These are phyloP conservation scores for Helicoverpa armigera DNA, from an alignment of 1,140 invertebrate genomes.

Conservation along the genomic window DNA sequence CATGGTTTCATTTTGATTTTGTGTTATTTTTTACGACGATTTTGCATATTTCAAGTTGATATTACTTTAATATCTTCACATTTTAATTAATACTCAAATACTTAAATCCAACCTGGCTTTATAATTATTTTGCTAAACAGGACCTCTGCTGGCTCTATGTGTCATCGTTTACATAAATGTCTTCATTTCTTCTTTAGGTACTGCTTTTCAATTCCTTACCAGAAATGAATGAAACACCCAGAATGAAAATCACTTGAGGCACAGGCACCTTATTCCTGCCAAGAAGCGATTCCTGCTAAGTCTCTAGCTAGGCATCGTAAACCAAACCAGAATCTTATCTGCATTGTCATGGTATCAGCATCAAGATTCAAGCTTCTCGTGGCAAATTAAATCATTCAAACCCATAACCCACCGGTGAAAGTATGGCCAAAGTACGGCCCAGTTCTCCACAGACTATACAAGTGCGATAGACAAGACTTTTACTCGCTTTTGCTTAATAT, in stretches of 20 bases:
- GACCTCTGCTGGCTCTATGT: no score
- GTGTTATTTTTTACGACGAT: neutral
- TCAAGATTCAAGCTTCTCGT: neutral
- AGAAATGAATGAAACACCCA: no score
- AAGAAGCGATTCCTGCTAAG: no score
- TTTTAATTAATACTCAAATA: neutral
- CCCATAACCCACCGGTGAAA: constrained; percentile 26
- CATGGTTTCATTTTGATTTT: neutral
- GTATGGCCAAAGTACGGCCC: constrained; percentile 2
- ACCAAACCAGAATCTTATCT: neutral
- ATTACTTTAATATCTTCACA: neutral
- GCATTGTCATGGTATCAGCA: neutral
- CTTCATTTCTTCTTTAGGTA: no score
- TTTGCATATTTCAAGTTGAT: neutral
- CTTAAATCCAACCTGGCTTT: no score
- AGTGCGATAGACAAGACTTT: constrained; percentile 8
- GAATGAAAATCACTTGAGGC: no score
- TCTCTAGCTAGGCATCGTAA: neutral
- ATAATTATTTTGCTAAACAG: no score
- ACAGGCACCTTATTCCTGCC: no score
- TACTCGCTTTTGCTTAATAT: constrained; percentile 32
- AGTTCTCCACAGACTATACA: constrained; percentile 15
- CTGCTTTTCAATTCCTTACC: no score
- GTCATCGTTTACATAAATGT: no score
- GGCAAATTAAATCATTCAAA: constrained; percentile 37